These are phyloP conservation scores for Thomomys bottae DNA, from an alignment of 2,113 vertebrate species.

Conservation along the genomic window DNA sequence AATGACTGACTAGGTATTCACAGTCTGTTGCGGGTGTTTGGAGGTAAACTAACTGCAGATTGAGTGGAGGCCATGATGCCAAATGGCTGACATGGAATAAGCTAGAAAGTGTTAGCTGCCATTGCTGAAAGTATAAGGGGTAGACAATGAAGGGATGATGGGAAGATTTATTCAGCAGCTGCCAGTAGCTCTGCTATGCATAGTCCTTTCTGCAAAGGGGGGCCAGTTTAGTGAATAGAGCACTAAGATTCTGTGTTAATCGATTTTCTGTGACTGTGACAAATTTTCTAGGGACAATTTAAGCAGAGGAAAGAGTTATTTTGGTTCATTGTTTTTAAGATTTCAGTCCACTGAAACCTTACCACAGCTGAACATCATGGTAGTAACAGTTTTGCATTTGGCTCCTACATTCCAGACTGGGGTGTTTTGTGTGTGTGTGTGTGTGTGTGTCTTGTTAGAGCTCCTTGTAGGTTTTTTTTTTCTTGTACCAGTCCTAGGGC, in stretches of 20 bases:
- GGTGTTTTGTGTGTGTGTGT: too few species aligned
- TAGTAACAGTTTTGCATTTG: too few species aligned
- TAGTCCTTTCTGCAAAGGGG: neutral
- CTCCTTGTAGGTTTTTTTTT: neutral
- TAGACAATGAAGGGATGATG: neutral
- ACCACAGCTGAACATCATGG: too few species aligned
- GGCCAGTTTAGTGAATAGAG: neutral
- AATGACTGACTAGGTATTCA: neutral
- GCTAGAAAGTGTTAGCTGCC: neutral
- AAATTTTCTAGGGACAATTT: too few species aligned
- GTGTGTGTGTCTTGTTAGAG: too few species aligned
- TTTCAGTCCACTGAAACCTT: too few species aligned
- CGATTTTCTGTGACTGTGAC: too few species aligned
- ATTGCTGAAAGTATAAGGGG: neutral
- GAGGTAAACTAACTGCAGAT: neutral
- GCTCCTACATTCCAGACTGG: too few species aligned
- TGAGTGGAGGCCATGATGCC: neutral
- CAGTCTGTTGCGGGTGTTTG: neutral
- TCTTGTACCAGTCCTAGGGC: constrained; percentile 45
- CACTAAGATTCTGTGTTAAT: too few species aligned
- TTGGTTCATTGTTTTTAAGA: too few species aligned
- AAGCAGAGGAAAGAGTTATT: too few species aligned
- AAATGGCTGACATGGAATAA: too few species aligned
- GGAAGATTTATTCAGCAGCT: neutral
- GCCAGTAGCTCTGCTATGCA: neutral